phyloP scores from a whole-genome alignment of 2,888 invertebrate genomes.

The Branchinecta sandiegonensis region DNA sequence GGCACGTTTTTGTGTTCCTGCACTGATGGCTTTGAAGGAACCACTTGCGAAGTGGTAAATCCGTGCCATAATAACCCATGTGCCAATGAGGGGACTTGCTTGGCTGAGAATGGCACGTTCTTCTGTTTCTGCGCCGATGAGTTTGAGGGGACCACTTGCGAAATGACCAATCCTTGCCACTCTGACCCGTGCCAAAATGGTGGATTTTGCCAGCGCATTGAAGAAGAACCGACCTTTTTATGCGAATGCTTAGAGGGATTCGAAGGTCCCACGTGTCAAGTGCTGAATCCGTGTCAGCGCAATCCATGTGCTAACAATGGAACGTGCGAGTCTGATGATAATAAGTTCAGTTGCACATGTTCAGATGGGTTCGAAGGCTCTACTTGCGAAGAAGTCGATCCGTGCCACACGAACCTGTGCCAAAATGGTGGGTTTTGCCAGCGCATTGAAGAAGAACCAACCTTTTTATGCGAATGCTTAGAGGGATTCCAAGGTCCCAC shows the following conservation, averaged over 20 bases:
- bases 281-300: background rate
- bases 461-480: background rate
- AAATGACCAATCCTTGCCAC: background rate
- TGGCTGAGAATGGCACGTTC: background rate
- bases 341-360: background rate
- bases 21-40: background rate
- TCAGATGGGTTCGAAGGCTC: background rate
- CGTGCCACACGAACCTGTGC: background rate
- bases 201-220: no score
- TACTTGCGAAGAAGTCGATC: background rate
- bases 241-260: constrained; percentile 1
- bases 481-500: background rate
- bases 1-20: background rate
- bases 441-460: background rate
- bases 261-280: background rate
- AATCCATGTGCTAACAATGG: background rate
- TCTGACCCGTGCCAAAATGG: no score
- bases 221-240: no score
- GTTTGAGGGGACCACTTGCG: background rate
- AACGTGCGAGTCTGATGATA: background rate
- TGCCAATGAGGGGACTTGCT: background rate
- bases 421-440: background rate
- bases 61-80: background rate
- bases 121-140: background rate
- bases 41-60: background rate